Evolutionary conservation across 2,797 vertebrate species (phyloP), one percentile per base, ranked within the genome.

Genomic region (Nothura maculosa): DNA sequence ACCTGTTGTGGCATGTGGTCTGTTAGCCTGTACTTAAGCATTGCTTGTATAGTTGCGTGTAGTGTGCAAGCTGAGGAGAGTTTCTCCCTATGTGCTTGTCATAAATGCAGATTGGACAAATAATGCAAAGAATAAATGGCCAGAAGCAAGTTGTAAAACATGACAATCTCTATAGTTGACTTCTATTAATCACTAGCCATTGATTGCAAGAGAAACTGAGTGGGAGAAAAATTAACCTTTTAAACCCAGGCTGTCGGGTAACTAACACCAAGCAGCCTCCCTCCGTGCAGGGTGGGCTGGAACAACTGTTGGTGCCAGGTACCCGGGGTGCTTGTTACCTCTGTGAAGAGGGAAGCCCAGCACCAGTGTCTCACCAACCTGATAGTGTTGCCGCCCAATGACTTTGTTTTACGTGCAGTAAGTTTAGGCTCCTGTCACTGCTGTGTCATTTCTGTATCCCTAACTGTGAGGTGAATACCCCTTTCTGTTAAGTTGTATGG

Each of bases 161-260:
- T 43, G 47, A 17, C 4, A n/a, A 81, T 81, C 52, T 68, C 34
- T 38, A 28, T 77, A 68, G 25, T 85, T 90, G 50, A 14, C 11
- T 74, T 38, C 8, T 94, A 14, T 88, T 96, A 90, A 96, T 93
- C 61, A 34, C 77, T 92, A 89, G 11, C 64, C 40, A 43, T 78
- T 92, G 81, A 86, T 88, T 89, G 22, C 50, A 73, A 70, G 32
- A 84, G 78, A 96, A 96, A 73, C 57, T 28, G 77, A 64, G 50
- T 87, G 73, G 87, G 85, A 93, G 85, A 85, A 85, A 90, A 79
- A 1, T 2, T 55, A 95, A 28, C 79, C 93, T 97, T 95, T 93
- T 83, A 61, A 88, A 96, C 87, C 77, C 34, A 82, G 93, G 97
- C 95, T 88, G 40, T 63, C 76, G 84, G 25, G 34, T 91, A 88